phyloP scores from a whole-genome alignment of 1,140 invertebrate genomes.

The Onthophagus taurus region DNA sequence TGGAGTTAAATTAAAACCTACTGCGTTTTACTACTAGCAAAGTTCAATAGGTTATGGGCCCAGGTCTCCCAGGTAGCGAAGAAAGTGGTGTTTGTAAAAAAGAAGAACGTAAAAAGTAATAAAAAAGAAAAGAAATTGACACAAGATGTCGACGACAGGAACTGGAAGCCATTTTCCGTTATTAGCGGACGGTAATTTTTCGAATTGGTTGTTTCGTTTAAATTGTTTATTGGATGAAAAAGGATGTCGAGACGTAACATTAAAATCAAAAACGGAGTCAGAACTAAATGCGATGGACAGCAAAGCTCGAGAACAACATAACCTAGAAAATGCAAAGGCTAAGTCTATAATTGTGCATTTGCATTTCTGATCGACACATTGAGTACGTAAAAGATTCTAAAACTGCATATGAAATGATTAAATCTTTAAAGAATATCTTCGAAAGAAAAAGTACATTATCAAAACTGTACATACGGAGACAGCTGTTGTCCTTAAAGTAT shows the following conservation, averaged over 20 bases:
- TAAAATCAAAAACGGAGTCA: not conserved
- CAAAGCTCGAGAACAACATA: not conserved
- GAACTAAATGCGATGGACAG: not conserved
- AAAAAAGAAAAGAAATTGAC: too few species aligned
- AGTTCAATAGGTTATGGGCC: too few species aligned
- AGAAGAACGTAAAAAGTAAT: too few species aligned
- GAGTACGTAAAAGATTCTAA: conserved; percentile 8
- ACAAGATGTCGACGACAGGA: too few species aligned
- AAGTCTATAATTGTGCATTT: conserved; percentile 4
- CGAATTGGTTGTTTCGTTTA: conserved; percentile 4
- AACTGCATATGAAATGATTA: conserved; percentile 7
- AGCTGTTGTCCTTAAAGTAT: conserved; percentile 5
- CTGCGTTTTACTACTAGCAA: too few species aligned
- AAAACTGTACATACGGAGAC: conserved; percentile 6
- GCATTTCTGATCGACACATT: conserved; percentile 2
- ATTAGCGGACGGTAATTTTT: conserved; percentile 4
- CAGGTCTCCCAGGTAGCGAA: too few species aligned
- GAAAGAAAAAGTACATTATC: conserved; percentile 6
- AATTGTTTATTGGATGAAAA: conserved; percentile 4
- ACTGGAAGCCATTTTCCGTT: conserved; percentile 7
- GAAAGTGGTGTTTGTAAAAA: too few species aligned
- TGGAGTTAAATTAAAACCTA: too few species aligned
- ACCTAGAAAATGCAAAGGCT: conserved; percentile 1
- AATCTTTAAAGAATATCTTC: conserved; percentile 9
- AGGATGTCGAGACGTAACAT: not conserved